Conservation (phyloP, 1,140 invertebrate species). For the Drosophila persimilis region DNA sequence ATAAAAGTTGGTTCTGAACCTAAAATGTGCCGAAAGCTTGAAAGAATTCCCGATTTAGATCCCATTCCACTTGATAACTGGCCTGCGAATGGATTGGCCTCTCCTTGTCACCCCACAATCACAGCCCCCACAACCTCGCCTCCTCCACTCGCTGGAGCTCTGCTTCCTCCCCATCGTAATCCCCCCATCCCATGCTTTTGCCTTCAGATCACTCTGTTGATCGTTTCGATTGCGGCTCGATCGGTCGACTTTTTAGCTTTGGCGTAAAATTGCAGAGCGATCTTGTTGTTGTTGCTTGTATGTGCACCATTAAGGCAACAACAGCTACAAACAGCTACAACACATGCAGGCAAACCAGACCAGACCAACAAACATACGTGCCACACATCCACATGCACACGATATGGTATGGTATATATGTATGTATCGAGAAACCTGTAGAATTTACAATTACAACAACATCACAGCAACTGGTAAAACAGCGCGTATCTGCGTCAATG, state of each 20-base stretch:
- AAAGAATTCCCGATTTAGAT: conserved; percentile 9
- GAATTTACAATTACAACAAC: conserved; percentile 76
- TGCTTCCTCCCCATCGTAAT: conserved; percentile 3
- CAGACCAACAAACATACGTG: no score
- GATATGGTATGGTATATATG: not conserved
- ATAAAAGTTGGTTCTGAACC: no score
- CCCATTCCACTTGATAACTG: conserved; percentile 35
- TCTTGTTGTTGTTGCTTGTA: conserved; percentile 40
- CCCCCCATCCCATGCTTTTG: conserved; percentile 13
- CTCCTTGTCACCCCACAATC: conserved; percentile 29
- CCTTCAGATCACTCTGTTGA: conserved; percentile 35
- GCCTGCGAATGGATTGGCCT: conserved; percentile 43
- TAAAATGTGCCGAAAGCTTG: no score
- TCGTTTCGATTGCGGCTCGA: conserved; percentile 64
- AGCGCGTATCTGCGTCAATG: conserved; percentile 69
- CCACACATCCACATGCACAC: not conserved
- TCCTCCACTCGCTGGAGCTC: not conserved
- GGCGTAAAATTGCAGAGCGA: conserved; percentile 72
- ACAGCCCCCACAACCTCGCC: not conserved
- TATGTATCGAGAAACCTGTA: conserved; percentile 63
- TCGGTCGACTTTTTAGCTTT: conserved; percentile 75
- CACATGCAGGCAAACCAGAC: conserved; percentile 11
- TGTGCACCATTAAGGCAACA: conserved; percentile 72
- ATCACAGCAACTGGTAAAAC: conserved; percentile 40
- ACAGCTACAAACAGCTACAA: conserved; percentile 45